Percentiles rank a stretch among this genome's conserved stretches.
Conservation (phyloP, 2,113 vertebrate genomes). For the Ivindomyrus marchei region DNA sequence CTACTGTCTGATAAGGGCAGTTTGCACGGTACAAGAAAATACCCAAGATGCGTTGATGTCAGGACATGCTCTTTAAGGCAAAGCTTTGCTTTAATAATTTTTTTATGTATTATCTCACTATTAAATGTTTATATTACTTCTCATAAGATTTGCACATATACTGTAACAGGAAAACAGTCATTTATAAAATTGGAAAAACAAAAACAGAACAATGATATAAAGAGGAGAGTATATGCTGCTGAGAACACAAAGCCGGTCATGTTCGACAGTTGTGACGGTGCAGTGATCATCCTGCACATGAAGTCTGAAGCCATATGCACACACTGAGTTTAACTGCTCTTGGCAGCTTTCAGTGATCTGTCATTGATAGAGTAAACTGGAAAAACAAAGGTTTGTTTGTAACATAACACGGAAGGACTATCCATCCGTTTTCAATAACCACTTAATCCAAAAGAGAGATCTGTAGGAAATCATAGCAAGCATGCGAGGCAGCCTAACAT, state of each 20-base stretch:
- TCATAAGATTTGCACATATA: not conserved
- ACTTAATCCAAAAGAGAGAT: not conserved
- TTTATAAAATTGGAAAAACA: not conserved
- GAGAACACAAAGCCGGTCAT: not conserved
- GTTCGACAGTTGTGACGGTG: not conserved
- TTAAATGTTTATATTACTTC: not conserved
- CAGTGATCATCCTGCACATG: not conserved
- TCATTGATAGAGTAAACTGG: not conserved
- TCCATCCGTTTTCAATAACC: not conserved
- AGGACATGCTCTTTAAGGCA: not conserved
- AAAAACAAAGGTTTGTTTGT: not conserved
- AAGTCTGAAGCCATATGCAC: not conserved
- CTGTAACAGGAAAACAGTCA: not conserved
- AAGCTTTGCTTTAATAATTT: not conserved
- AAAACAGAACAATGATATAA: not conserved
- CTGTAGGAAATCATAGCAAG: not conserved
- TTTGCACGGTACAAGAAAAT: not conserved
- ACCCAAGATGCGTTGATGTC: not conserved
- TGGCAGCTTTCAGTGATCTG: not conserved
- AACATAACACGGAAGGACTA: not conserved
- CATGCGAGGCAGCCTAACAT: not conserved
- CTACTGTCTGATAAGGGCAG: slow-evolving; percentile 48
- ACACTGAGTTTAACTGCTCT: not conserved
- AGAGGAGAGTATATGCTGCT: not conserved
- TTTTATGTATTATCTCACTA: not conserved